Conservation (phyloP, 2,113 vertebrate genomes). For the Otus sunia region DNA sequence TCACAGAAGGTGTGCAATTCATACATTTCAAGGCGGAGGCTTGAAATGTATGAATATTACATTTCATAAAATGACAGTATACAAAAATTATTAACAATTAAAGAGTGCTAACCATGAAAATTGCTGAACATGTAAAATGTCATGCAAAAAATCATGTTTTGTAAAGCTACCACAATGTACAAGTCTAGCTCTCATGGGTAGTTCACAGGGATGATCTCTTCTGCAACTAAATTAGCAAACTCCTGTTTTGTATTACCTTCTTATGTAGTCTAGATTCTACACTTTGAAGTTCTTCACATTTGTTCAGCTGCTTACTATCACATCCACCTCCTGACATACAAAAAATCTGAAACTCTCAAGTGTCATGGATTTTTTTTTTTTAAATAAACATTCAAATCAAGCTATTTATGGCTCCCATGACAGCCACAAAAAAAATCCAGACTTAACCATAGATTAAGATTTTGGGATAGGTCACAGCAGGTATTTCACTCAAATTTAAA, state of each 20-base stretch:
- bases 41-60: background rate
- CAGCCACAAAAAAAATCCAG: background rate
- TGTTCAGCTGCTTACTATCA: conserved; percentile 16
- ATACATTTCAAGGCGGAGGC: background rate
- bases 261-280: background rate
- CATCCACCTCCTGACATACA: background rate
- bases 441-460: background rate
- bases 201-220: background rate
- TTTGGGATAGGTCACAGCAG: background rate
- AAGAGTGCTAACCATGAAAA: background rate
- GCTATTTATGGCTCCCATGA: background rate
- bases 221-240: background rate
- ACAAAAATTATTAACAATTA: background rate
- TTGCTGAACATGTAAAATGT: background rate
- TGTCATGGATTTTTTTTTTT: background rate
- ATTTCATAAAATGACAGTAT: background rate
- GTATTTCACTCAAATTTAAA: background rate
- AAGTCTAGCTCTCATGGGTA: background rate
- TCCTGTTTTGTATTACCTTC: background rate
- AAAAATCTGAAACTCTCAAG: background rate
- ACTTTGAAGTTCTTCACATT: background rate
- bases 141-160: background rate
- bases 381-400: background rate
- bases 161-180: background rate
- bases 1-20: background rate